Conservation (phyloP, 2,888 invertebrate species). For the Cylloceria caligata region DNA sequence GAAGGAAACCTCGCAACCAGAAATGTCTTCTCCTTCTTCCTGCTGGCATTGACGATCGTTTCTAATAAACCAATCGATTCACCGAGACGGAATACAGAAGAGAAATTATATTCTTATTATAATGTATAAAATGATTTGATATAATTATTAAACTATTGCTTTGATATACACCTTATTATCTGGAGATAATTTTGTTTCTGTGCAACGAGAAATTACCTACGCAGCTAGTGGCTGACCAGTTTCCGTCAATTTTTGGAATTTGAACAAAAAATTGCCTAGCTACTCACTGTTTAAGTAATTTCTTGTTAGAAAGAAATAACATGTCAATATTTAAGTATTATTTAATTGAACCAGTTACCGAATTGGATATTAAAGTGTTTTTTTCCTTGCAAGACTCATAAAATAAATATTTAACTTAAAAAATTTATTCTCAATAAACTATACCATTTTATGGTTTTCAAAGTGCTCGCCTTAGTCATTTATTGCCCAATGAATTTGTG, state of each 20-base stretch:
- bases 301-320: too few species aligned
- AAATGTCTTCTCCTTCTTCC: constrained; percentile 5
- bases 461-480: background rate
- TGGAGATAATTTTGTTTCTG: background rate
- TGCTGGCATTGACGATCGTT: constrained; percentile 12
- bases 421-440: background rate
- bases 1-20: constrained; percentile 10
- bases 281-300: too few species aligned
- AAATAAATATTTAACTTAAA: background rate
- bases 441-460: background rate
- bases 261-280: too few species aligned
- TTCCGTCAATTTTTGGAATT: too few species aligned
- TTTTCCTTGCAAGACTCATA: background rate
- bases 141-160: too few species aligned
- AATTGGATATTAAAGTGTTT: background rate
- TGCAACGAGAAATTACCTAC: background rate
- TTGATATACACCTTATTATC: background rate
- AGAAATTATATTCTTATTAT: background rate
- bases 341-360: background rate
- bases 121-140: background rate
- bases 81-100: background rate
- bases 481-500: background rate
- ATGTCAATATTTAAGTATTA: too few species aligned
- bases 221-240: background rate
- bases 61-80: background rate